phyloP scores from a whole-genome alignment of 2,888 invertebrate species.

The Caenorhabditis becei region DNA sequence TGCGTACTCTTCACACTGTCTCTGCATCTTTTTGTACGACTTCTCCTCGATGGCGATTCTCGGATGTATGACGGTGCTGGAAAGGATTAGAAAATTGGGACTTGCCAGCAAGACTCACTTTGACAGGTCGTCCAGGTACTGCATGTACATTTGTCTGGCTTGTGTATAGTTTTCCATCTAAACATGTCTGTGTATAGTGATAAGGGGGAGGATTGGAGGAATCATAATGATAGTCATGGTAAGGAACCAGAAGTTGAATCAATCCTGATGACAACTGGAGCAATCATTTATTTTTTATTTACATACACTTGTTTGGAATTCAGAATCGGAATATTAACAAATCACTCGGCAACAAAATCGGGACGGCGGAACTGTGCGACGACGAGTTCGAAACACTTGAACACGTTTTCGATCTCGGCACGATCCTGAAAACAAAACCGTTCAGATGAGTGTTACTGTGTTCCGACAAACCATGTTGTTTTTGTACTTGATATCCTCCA shows the following conservation, averaged over 20 bases:
- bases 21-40: conserved; percentile 33
- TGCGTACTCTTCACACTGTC: conserved; percentile 52
- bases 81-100: background rate
- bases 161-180: conserved; percentile 27
- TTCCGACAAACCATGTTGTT: conserved; percentile 59
- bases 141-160: conserved; percentile 17
- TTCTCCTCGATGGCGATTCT: conserved; percentile 17
- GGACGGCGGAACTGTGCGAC: conserved; percentile 70
- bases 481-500: conserved; percentile 76
- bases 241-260: background rate
- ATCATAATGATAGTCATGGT: no score
- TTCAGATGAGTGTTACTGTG: background rate
- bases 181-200: no score
- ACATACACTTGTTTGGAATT: background rate
- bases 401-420: conserved; percentile 52
- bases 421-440: conserved; percentile 57
- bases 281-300: background rate
- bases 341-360: conserved; percentile 59
- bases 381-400: conserved; percentile 64
- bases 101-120: background rate
- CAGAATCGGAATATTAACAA: conserved; percentile 10
- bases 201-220: no score
- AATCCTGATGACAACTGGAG: background rate
- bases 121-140: conserved; percentile 31
- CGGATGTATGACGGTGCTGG: conserved; percentile 27